Base-by-base conservation (phyloP, 2,888 invertebrate species). In the Calameuta pallipes region DNA sequence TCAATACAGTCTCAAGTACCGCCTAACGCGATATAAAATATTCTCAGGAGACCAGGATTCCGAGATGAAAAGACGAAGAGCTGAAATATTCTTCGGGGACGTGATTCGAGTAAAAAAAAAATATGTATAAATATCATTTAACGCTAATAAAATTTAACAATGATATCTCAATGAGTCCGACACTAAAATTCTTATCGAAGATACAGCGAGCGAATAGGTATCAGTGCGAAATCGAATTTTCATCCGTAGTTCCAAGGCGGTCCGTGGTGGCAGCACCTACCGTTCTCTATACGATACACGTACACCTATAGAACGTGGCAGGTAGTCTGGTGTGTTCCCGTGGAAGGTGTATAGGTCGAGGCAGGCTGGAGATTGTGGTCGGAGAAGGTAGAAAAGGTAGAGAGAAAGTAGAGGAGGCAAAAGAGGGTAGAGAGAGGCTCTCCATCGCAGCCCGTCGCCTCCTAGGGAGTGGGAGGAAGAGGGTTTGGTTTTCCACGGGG, bases 401-500 rank as follows among this genome's bases (percentile, higher is more conserved):
- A 69, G 70, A 70, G 70, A 33, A 70, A 70, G 70, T 70, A 30
- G 31, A 73, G 77, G 78, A 69, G 75, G 77, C 77, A 81, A 75
- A 76, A 79, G 78, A 81, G 83, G 83, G 41, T 1, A 83, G 88
- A 87, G 75, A 73, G 75, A 87, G 86, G 87, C 89, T 88, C 90
- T 90, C 90, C 90, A 90, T 91, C 88, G 89, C 90, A 90, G 90
- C 88, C 90, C 88, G 88, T 90, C 93, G 92, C 93, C 93, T 93
- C 92, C 91, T 90, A 89, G 91, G 83, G 86, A 92, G 91, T 91
- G 91, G 90, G 90, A 88, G 90, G 91, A 80, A 80, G 80, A 80
- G 83, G 88, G 91, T 92, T 92, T 92, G 93, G 92, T 85, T 86
- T 82, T 92, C 80, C 80, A 79, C 80, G 74, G 74, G 76, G 80